Evolutionary conservation across 1,140 invertebrate genomes (phyloP).

Genomic region (Pararge aegeria): DNA sequence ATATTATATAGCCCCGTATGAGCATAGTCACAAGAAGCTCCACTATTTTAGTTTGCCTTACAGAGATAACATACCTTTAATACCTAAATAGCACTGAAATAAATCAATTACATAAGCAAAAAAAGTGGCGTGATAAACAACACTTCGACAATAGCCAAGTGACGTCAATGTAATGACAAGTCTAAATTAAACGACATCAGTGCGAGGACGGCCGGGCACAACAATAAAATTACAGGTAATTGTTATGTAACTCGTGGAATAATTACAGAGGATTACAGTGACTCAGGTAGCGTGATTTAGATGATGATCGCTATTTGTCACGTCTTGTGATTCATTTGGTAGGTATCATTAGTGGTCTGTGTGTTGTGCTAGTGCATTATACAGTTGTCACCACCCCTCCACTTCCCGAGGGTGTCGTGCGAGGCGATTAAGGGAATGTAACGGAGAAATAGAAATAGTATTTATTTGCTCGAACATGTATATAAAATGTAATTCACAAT

Average conservation of each 20-base stretch:
- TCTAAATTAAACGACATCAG: conserved; percentile 21
- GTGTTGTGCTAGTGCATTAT: no score
- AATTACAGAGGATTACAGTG: conserved; percentile 30
- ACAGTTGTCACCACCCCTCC: no score
- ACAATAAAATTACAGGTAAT: conserved; percentile 31
- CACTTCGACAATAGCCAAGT: not conserved
- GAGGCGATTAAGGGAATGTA: no score
- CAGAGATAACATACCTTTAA: no score
- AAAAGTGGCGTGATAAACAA: not conserved
- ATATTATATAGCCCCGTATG: no score
- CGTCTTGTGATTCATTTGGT: conserved; percentile 31
- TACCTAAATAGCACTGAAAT: no score
- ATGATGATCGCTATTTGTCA: conserved; percentile 39
- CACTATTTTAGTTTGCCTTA: no score
- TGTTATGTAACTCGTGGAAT: conserved; percentile 22
- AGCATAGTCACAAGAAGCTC: no score
- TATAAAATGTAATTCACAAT: no score
- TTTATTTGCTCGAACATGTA: no score
- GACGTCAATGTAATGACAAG: conserved; percentile 11
- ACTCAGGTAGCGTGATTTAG: conserved; percentile 38
- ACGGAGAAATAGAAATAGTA: no score
- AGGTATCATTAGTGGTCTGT: not conserved
- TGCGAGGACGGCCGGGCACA: conserved; percentile 9
- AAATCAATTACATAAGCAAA: not conserved
- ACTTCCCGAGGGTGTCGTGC: no score